Evolutionary conservation across 23 tunicate species (phyloP), one percentile per base, ranked within the genome.

Genomic region (Ascidia mentula): DNA sequence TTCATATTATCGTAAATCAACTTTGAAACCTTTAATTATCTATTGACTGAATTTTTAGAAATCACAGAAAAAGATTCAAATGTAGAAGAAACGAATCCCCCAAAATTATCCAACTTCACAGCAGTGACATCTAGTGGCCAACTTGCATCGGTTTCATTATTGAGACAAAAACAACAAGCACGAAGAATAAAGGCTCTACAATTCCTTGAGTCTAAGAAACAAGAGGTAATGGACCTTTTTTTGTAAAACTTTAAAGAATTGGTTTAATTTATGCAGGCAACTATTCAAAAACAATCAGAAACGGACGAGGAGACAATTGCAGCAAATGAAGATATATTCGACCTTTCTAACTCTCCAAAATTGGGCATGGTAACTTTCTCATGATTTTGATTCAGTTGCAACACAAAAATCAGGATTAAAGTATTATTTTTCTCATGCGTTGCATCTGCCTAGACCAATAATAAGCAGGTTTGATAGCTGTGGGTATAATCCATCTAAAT

Each of bases 41-140:
- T n/a, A n/a, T n/a, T n/a, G n/a, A n/a, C n/a, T n/a, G n/a, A n/a
- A n/a, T n/a, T n/a, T n/a, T n/a, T n/a, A n/a, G n/a, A n/a, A n/a
- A n/a, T n/a, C n/a, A n/a, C n/a, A n/a, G n/a, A n/a, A n/a, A n/a
- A n/a, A n/a, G n/a, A n/a, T n/a, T n/a, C n/a, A n/a, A n/a, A n/a
- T n/a, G n/a, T n/a, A n/a, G n/a, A n/a, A n/a, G n/a, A n/a, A n/a
- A n/a, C n/a, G n/a, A n/a, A n/a, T n/a, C n/a, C n/a, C n/a, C n/a
- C n/a, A n/a, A n/a, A n/a, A n/a, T n/a, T n/a, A 20, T 86, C 90
- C 33, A 46, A 69, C 35, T 92, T 92, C 73, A 87, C 92, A 18
- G 97, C 90, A 36, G 97, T 92, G 38, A 92, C 97, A 18, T 79
- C 97, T 22, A 82, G 72, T 33, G 97, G 97, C 15, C 81, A 87